A percentile compares a stretch with the other conserved stretches of the same genome.
phyloP scores from a whole-genome alignment of 2,113 vertebrate species.

The Mastomys natalensis region DNA sequence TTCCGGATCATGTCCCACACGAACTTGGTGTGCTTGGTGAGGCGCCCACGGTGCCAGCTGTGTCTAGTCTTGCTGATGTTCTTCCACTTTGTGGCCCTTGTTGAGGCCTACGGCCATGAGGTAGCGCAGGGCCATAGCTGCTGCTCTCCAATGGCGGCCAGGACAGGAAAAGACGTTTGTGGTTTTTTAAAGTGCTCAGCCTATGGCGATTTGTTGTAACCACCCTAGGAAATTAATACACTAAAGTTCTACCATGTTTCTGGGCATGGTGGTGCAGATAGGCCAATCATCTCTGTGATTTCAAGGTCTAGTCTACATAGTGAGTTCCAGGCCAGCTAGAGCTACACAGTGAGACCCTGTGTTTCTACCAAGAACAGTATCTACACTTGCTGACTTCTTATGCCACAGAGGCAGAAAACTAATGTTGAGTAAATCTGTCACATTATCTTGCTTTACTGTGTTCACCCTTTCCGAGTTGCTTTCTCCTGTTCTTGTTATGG shows the following conservation, averaged over 20 bases:
- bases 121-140: constrained; percentile 80
- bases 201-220: background rate
- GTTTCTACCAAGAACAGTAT: background rate
- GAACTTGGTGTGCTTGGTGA: constrained; percentile 99
- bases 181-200: background rate
- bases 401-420: no score
- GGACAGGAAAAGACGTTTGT: no score
- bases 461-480: background rate
- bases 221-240: background rate
- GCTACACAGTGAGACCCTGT: background rate
- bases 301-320: background rate
- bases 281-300: background rate
- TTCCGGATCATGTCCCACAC: constrained; percentile 97
- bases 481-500: background rate
- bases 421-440: fast-evolving
- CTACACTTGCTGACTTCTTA: background rate
- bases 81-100: constrained; percentile 96
- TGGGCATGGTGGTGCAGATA: background rate
- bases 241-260: background rate
- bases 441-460: background rate
- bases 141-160: no score
- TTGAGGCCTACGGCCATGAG: constrained; percentile 98
- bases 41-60: constrained; percentile 95
- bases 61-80: constrained; percentile 94
- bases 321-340: background rate